Evolutionary conservation across 2,113 vertebrate species (phyloP), one percentile per base, ranked within the genome.

Genomic region (Microtus ochrogaster): DNA sequence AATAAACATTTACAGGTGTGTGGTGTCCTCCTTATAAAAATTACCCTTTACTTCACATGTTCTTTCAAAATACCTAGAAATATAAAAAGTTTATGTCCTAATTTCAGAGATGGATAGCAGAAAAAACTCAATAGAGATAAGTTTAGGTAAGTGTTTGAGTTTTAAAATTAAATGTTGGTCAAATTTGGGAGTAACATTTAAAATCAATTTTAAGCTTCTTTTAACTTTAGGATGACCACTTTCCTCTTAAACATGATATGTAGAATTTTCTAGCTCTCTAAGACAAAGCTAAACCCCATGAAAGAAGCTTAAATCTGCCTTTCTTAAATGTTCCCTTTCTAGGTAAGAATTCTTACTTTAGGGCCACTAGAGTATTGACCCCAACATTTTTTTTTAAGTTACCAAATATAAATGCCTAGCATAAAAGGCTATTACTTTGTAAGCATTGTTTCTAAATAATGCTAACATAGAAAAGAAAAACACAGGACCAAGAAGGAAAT

Each of bases 1-100:
- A 73, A 61, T 66, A 90, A 55, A 86, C 36, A 44, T 90, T 49
- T 92, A 13, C 11, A 84, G 33, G 39, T 70, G 39, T 19, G 16
- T 7, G 3, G 21, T 82, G 2, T 3, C 61, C 39, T 61, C 72
- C 70, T 77, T 86, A 44, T 17, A 58, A 92, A 83, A 21, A 89
- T 58, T 72, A 63, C n/a, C 26, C 74, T 93, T 88, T 65, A 88
- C 77, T 96, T 96, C 77, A 96, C 58, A 72, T 7, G 63, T 36
- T 16, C 55, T 66, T 87, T 72, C 36, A 55, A 49, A 91, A 66
- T 90, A 41, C 19, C 90, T 76, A 72, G 47, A 89, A 66, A 26
- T 68, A 26, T 73, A 33, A 81, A 92, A 90, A 90, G 2, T 63
- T 74, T 52, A 68, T 72, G 33, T 63, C 44, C 58, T 77, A 30